phyloP scores from a whole-genome alignment of 2,888 invertebrate species.

The Leptopilina drosophilae region DNA sequence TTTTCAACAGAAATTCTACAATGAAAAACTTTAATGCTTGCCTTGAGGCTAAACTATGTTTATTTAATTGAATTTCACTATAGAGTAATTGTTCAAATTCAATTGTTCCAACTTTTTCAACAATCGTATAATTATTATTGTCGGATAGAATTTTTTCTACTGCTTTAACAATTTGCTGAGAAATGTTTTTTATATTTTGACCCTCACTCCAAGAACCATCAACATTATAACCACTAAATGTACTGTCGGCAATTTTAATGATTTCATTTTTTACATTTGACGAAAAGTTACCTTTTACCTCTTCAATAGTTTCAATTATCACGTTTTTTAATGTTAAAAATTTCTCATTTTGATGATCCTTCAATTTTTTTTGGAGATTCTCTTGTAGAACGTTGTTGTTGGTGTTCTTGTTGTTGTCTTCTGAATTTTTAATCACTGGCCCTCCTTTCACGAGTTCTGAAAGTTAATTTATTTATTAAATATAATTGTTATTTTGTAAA shows the following conservation, averaged over 20 bases:
- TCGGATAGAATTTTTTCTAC: not conserved
- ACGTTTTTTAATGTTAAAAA: not conserved
- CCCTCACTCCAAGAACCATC: not conserved
- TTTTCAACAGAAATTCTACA: not conserved
- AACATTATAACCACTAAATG: not conserved
- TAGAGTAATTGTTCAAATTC: not conserved
- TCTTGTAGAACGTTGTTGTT: not conserved
- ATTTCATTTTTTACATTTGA: not conserved
- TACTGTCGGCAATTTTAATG: not conserved
- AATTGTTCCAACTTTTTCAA: not conserved
- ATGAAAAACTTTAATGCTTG: constrained; percentile 9
- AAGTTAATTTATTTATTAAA: not conserved
- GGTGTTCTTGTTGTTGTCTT: not conserved
- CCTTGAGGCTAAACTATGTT: not conserved
- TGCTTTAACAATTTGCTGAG: not conserved
- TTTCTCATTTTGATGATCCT: not conserved
- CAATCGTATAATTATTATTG: not conserved
- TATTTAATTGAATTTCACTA: not conserved
- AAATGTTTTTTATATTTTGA: not conserved
- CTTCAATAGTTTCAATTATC: not conserved
- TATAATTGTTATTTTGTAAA: not conserved
- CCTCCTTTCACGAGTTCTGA: not conserved
- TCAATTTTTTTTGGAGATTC: not conserved
- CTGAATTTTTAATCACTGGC: not conserved
- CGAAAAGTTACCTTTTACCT: not conserved